phyloP scores from a whole-genome alignment of 2,113 vertebrate species.

The Oxyura jamaicensis region DNA sequence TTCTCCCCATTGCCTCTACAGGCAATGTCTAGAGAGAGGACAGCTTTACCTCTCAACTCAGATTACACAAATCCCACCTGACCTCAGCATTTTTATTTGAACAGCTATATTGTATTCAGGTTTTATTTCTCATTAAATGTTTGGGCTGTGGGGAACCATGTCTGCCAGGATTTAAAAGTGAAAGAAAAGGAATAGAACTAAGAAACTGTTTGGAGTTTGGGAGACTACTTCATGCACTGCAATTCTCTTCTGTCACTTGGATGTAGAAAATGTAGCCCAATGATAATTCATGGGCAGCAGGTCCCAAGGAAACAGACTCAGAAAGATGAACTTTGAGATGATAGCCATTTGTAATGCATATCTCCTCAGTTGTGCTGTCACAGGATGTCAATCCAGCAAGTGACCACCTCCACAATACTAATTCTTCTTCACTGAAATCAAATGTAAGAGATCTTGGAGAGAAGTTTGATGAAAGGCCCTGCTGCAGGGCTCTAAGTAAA shows the following conservation, averaged over 20 bases:
- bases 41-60: not conserved
- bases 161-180: not conserved
- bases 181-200: not conserved
- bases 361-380: not conserved
- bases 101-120: not conserved
- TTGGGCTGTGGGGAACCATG: not conserved
- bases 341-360: not conserved
- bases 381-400: not conserved
- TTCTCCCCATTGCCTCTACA: not conserved
- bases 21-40: not conserved
- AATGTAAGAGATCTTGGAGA: not conserved
- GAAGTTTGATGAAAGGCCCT: not conserved
- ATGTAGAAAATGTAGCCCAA: not conserved
- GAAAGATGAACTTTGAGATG: not conserved
- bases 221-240: not conserved
- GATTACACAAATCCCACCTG: not conserved
- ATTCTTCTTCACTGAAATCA: not conserved
- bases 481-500: not conserved
- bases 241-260: not conserved
- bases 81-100: not conserved
- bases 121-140: not conserved
- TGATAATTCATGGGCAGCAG: not conserved
- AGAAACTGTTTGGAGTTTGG: accelerated
- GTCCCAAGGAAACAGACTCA: not conserved
- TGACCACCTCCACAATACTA: not conserved